Evolutionary conservation across 2,888 invertebrate species (phyloP).

Genomic region (Synergus umbraculus): DNA sequence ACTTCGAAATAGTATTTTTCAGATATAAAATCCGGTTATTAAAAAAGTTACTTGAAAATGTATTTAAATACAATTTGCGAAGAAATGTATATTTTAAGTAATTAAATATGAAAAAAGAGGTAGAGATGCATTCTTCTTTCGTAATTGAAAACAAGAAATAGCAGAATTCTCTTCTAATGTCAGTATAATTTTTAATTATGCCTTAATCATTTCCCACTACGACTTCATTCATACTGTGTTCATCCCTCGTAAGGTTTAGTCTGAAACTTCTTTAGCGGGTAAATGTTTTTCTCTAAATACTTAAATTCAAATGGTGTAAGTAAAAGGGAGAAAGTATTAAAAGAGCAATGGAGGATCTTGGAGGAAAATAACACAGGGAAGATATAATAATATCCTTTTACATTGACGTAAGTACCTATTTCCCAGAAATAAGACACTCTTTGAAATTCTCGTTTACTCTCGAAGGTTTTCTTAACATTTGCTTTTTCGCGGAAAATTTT

Average conservation of each 20-base stretch:
- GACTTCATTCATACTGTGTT: background rate
- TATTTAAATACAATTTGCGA: background rate
- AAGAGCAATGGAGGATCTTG: background rate
- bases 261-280: background rate
- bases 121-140: background rate
- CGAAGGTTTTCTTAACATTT: background rate
- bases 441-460: constrained; percentile 5
- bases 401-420: constrained; percentile 24
- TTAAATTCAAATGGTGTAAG: background rate
- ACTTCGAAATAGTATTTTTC: background rate
- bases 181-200: background rate
- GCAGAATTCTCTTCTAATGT: background rate
- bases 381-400: constrained; percentile 12
- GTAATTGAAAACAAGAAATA: background rate
- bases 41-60: background rate
- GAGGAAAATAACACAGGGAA: background rate
- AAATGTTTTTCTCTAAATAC: constrained; percentile 24
- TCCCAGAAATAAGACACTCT: background rate
- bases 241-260: background rate
- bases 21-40: too few species aligned
- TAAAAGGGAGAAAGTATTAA: background rate
- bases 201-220: background rate
- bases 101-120: background rate
- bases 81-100: too few species aligned
- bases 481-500: background rate